These are phyloP conservation scores for Anoplius nigerrimus DNA, from an alignment of 2,888 invertebrate genomes.

Conservation along the genomic window DNA sequence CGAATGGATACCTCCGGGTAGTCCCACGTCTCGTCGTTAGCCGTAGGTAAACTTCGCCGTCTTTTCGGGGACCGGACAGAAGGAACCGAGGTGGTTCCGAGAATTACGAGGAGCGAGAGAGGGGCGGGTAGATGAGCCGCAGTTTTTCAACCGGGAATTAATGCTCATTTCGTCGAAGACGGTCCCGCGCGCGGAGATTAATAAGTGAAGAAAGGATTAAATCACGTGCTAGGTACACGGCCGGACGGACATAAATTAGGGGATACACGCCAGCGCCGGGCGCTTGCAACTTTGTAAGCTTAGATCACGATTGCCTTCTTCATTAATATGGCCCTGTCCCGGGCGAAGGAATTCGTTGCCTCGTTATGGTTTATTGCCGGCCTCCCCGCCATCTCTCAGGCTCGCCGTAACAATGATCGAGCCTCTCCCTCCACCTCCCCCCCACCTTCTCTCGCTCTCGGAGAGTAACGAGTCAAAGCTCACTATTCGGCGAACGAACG, in stretches of 20 bases:
- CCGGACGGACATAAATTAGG: slow-evolving; percentile 47
- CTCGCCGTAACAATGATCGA: too few species aligned
- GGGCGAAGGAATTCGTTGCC: slow-evolving; percentile 19
- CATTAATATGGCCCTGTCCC: slow-evolving; percentile 37
- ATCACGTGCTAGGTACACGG: slow-evolving; percentile 46
- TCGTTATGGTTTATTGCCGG: slow-evolving; percentile 30
- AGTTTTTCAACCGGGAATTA: slow-evolving; percentile 40
- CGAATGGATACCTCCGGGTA: slow-evolving; percentile 30
- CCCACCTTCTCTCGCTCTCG: too few species aligned
- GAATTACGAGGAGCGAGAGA: slow-evolving; percentile 26
- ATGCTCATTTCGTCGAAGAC: slow-evolving; percentile 55
- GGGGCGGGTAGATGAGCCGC: slow-evolving; percentile 14
- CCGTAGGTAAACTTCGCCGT: not conserved
- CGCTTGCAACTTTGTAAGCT: slow-evolving; percentile 34
- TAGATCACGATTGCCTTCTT: slow-evolving; percentile 48
- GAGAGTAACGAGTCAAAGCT: too few species aligned
- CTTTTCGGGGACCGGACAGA: slow-evolving; percentile 12
- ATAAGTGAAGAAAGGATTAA: slow-evolving; percentile 51
- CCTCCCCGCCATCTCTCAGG: not conserved
- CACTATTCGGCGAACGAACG: too few species aligned
- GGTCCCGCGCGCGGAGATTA: slow-evolving; percentile 42
- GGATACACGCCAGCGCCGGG: slow-evolving; percentile 52
- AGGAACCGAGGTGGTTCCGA: not conserved
- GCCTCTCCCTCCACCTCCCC: too few species aligned
- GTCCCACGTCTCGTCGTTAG: not conserved